A percentile compares a stretch with the other conserved stretches of the same genome.
phyloP scores from a whole-genome alignment of 1,140 invertebrate species.

The Halyomorpha halys region DNA sequence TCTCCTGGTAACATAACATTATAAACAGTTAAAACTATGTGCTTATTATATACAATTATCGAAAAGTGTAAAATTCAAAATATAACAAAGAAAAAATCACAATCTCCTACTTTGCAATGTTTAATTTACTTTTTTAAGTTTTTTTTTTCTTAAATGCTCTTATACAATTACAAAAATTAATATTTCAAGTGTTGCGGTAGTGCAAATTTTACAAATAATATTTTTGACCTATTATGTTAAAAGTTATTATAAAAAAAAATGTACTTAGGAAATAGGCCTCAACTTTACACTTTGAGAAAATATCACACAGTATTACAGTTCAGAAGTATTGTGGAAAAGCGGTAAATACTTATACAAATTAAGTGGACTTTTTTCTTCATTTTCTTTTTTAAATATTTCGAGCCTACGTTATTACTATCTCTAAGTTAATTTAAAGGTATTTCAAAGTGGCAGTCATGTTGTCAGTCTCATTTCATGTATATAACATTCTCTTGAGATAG shows the following conservation, averaged over 20 bases:
- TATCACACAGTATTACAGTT: constrained; percentile 21
- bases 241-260: constrained; percentile 10
- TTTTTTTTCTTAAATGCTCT: constrained; percentile 2
- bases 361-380: constrained; percentile 10
- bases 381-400: not conserved
- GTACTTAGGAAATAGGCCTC: constrained; percentile 21
- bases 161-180: constrained; percentile 15
- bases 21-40: constrained; percentile 23
- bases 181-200: constrained; percentile 10
- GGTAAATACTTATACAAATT: constrained; percentile 5
- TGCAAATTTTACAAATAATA: constrained; percentile 1
- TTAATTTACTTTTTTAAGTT: not conserved
- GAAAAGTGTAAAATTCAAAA: constrained; percentile 14
- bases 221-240: not conserved
- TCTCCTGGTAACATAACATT: constrained; percentile 16
- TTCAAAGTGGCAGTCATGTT: constrained; percentile 17
- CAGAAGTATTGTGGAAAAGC: constrained; percentile 12
- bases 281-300: constrained; percentile 14
- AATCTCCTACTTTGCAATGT: constrained; percentile 24
- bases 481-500: constrained; percentile 1
- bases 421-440: constrained; percentile 14
- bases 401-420: not conserved
- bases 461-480: constrained; percentile 18
- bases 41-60: constrained; percentile 10
- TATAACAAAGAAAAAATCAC: constrained; percentile 12